Base-by-base conservation (phyloP, 1,140 invertebrate species). In the Eciton burchellii region DNA sequence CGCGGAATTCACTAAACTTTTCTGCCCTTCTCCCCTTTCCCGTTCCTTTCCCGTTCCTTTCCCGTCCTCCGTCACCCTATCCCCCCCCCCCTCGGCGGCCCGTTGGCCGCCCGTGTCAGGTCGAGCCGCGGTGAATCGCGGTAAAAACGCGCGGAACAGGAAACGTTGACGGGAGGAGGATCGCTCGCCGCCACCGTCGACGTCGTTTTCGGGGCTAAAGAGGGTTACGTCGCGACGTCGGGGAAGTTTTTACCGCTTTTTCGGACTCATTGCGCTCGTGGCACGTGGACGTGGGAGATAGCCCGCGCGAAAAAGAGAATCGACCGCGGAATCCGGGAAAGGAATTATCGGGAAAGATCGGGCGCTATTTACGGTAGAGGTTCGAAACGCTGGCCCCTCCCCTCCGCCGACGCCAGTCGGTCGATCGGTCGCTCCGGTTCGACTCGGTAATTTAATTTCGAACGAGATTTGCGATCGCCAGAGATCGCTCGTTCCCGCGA, bases 1-100 rank as follows among this genome's bases (percentile, higher is more conserved):
- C 70, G 59, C 47, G 54, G 82, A 86, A 86, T 86, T 86, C 73
- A 56, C 77, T 52, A 82, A 82, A 86, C 79, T 59, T 79, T 87
- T 83, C 60, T 76, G 57, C 54, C 19, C 52, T 26, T 14, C 24
- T 12, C 35, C 14, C 35, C 16, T 43, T 43, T n/a, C 4, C 16
- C 16, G 6, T 6, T 12, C 19, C 5, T 8, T 3, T 24, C 21
- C 11, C 16, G 14, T 41, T 8, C 29, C 5, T 24, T 0, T 21
- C 43, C 6, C 57, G 24, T 21, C 6, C 59, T 43, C 54, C 29
- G 26, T 19, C 60, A n/a, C n/a, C n/a, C n/a, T n/a, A n/a, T n/a
- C n/a, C n/a, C n/a, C n/a, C n/a, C n/a, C n/a, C n/a, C n/a, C n/a
- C n/a, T 54, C 24, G 47, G 45, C 6, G 35, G 35, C 35, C 6